Conservation (phyloP, 92 coral and sea anemone species). For the Actinostola sp. region DNA sequence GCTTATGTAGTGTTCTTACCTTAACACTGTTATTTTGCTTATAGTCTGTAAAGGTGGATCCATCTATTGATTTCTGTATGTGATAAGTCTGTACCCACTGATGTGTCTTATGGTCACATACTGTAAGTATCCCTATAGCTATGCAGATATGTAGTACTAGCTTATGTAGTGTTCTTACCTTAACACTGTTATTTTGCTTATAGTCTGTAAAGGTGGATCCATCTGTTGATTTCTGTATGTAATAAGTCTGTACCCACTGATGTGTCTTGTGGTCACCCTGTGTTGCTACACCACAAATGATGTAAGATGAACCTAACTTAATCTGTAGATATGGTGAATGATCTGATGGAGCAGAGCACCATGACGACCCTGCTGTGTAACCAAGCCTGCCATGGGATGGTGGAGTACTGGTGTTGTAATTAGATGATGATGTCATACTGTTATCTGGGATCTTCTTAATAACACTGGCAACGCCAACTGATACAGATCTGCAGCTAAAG, state of each 20-base stretch:
- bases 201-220: slow-evolving; percentile 28
- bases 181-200: background rate
- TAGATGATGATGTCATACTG: slow-evolving; percentile 17
- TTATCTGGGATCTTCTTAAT: slow-evolving; percentile 14
- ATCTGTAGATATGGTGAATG: slow-evolving; percentile 38
- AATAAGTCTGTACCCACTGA: slow-evolving; percentile 53
- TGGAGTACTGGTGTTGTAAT: slow-evolving; percentile 5
- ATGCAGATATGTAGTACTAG: too few relatives aligned
- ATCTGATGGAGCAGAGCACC: slow-evolving; percentile 39
- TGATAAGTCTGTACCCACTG: too few relatives aligned
- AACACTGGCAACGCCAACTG: slow-evolving; percentile 22
- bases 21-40: background rate
- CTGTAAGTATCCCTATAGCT: background rate
- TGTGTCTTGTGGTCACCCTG: slow-evolving; percentile 39
- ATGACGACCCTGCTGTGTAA: slow-evolving; percentile 44
- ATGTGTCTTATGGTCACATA: background rate
- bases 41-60: too few relatives aligned
- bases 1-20: background rate
- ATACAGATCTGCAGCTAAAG: slow-evolving; percentile 1
- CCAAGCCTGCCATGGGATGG: slow-evolving; percentile 20
- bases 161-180: background rate
- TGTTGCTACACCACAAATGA: slow-evolving; percentile 50
- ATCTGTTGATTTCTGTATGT: slow-evolving; percentile 36
- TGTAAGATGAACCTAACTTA: slow-evolving; percentile 16
- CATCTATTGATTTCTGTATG: too few relatives aligned